Evolutionary conservation across 2,888 invertebrate genomes (phyloP), one percentile per base, ranked within the genome.

Genomic region (Drosophila kokeensis): DNA sequence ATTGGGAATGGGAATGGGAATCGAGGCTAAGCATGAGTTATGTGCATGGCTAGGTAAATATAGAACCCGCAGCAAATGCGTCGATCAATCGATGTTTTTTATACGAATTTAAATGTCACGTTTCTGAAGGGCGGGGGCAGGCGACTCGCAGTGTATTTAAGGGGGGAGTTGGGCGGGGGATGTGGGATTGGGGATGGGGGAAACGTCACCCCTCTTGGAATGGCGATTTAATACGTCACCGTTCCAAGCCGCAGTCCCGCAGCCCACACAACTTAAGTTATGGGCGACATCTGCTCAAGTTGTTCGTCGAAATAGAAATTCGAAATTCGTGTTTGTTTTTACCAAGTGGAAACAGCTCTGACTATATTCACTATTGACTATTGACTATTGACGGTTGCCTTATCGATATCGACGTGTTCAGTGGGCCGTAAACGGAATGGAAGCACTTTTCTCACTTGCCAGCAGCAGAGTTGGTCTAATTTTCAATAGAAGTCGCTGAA

Each of bases 81-180:
- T 70, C 83, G 80, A 86, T 76, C 85, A 80, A 88, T 86, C 82
- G 78, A 88, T 82, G 71, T 76, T 81, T 88, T 85, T 88, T 83
- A 86, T 88, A 83, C 67, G 87, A 81, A 86, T 88, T 86, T 88
- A 86, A 86, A 86, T 88, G 85, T 88, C 83, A 83, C 88, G 86
- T 83, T 79, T 72, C 64, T 34, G 27, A 52, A 59, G 53, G 49
- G 50, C 48, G 32, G 75, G 40, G 54, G n/a, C n/a, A 54, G 50
- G 13, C 45, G 21, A 45, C 24, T 24, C 45, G 24, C 24, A 7
- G 24, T 24, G 8, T 15, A 45, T 42, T 21, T 21, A 24, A 6
- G 4, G 52, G 7, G n/a, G 40, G 13, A 15, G 52, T 34, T 18
- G 24, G 15, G 18, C 29, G 29, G 18, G 34, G 24, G 24, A 24